These are phyloP conservation scores for Hypotaenidia okinawae DNA, from an alignment of 2,797 vertebrate genomes.

Conservation along the genomic window DNA sequence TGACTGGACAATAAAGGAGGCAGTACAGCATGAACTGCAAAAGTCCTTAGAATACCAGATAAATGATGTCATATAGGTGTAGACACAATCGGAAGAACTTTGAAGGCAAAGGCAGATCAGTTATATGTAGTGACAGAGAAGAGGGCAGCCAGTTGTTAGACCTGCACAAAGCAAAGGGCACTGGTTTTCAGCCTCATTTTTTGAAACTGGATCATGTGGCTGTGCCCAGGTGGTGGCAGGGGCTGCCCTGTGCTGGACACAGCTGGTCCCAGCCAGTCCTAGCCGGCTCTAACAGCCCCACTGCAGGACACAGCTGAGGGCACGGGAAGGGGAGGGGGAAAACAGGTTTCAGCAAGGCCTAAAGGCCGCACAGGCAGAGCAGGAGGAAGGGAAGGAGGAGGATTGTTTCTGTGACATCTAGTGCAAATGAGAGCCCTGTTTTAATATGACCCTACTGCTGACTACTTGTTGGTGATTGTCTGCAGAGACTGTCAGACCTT, in stretches of 20 bases:
- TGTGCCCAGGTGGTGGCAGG: accelerated
- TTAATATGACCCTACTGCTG: background rate
- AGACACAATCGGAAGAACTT: background rate
- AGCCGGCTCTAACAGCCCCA: background rate
- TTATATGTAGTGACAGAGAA: background rate
- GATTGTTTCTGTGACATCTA: background rate
- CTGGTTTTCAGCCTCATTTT: background rate
- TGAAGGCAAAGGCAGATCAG: background rate
- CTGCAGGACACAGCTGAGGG: background rate
- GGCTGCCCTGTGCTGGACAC: accelerated
- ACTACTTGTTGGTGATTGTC: background rate
- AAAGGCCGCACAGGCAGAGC: background rate
- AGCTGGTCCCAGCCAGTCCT: background rate
- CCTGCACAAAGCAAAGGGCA: background rate
- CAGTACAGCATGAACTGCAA: background rate
- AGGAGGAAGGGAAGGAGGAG: background rate
- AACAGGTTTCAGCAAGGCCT: background rate
- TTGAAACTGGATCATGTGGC: accelerated
- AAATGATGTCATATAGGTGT: background rate
- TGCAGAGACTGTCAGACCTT: background rate
- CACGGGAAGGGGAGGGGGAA: accelerated
- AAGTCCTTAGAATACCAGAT: background rate
- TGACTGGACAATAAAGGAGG: background rate
- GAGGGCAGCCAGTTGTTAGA: background rate
- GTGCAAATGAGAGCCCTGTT: background rate